phyloP scores from a whole-genome alignment of 2,797 vertebrate species.

The Macropodus opercularis region DNA sequence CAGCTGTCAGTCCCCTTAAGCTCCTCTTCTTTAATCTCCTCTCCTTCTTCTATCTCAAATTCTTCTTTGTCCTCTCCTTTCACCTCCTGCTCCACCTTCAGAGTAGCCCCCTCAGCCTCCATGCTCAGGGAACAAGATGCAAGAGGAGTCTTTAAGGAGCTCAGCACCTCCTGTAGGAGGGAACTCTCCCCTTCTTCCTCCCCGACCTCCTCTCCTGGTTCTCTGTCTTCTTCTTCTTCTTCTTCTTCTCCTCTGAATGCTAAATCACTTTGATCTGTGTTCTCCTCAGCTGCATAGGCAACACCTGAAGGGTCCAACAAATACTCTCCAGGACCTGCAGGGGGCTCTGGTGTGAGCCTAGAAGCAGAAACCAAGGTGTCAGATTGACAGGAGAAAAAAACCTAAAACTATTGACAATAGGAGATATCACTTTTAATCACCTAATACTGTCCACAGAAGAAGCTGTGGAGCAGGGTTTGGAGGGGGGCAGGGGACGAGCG shows the following conservation, averaged over 20 bases:
- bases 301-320: conserved; percentile 22
- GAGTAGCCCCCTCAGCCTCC: conserved; percentile 40
- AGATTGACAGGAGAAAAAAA: conserved; percentile 1
- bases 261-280: conserved; percentile 10
- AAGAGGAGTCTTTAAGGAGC: conserved; percentile 77
- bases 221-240: conserved; percentile 49
- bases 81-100: conserved; percentile 36
- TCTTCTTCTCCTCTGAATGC: conserved; percentile 35
- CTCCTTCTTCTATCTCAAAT: conserved; percentile 29
- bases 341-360: conserved; percentile 57
- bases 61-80: conserved; percentile 18
- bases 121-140: conserved; percentile 45
- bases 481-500: conserved; percentile 21
- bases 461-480: conserved; percentile 32
- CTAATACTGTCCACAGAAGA: conserved; percentile 62
- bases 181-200: conserved; percentile 69
- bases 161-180: conserved; percentile 80
- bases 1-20: conserved; percentile 7
- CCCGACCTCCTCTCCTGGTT: background rate
- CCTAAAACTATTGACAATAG: background rate
- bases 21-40: conserved; percentile 37
- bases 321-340: conserved; percentile 43
- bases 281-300: conserved; percentile 12
- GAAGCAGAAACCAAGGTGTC: conserved; percentile 27
- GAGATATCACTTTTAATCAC: conserved; percentile 51